These are phyloP conservation scores for Maniola jurtina DNA, from an alignment of 1,140 invertebrate species.

Conservation along the genomic window DNA sequence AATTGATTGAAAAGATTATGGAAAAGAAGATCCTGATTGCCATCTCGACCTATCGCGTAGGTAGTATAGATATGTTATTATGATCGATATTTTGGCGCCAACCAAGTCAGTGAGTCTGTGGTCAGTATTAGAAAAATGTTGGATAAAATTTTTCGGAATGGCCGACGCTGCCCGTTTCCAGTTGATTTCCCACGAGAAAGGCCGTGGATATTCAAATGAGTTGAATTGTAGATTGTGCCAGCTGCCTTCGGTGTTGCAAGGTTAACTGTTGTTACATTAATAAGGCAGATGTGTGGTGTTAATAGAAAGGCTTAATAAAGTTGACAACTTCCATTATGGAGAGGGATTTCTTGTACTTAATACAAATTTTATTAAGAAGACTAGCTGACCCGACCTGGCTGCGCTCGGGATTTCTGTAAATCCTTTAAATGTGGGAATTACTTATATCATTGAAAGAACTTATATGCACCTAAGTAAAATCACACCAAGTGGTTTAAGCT, in stretches of 20 bases:
- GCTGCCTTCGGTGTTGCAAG: slow-evolving; percentile 29
- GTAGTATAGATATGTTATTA: neutral
- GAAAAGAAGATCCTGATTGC: too few species aligned
- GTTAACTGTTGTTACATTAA: slow-evolving; percentile 22
- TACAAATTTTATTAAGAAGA: too few species aligned
- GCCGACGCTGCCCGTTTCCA: slow-evolving; percentile 6
- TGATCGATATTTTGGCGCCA: neutral
- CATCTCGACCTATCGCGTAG: too few species aligned
- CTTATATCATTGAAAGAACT: too few species aligned
- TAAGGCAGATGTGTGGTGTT: neutral
- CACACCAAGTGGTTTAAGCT: too few species aligned
- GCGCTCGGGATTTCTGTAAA: too few species aligned
- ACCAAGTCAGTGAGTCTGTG: neutral
- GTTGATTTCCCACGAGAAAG: slow-evolving; percentile 42
- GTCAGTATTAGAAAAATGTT: slow-evolving; percentile 31
- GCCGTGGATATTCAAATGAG: slow-evolving; percentile 45
- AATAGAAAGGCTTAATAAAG: slow-evolving; percentile 3
- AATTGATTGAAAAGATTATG: too few species aligned
- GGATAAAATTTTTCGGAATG: slow-evolving; percentile 39
- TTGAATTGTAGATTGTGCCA: slow-evolving; percentile 25
- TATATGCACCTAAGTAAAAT: too few species aligned
- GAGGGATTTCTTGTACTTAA: neutral
- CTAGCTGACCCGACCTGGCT: too few species aligned
- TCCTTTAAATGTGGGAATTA: too few species aligned
- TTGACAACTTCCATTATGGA: neutral